A percentile compares a stretch with the other conserved stretches of the same genome.
Conservation (phyloP, 1,140 invertebrate species). For the Piezodorus guildinii region DNA sequence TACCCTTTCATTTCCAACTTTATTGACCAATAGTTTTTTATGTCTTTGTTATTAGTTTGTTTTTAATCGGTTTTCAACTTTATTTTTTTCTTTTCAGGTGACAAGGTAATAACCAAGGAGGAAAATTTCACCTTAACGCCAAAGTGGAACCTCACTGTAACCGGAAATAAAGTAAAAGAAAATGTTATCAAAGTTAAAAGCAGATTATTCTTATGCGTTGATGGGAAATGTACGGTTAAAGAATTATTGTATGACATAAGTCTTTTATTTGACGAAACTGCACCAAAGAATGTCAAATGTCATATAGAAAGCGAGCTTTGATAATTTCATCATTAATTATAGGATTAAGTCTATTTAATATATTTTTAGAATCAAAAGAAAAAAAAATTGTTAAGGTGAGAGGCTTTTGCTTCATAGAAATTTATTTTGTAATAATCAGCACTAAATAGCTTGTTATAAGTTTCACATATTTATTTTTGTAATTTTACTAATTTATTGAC, state of each 20-base stretch:
- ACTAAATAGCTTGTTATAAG: too few species aligned
- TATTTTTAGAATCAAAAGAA: too few species aligned
- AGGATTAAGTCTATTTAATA: too few species aligned
- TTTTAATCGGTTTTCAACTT: neutral
- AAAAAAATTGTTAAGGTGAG: too few species aligned
- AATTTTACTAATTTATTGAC: too few species aligned
- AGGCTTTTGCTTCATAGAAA: too few species aligned
- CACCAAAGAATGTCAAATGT: neutral
- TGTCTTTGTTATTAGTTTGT: neutral
- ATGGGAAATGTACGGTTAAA: conserved; percentile 5
- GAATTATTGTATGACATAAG: neutral
- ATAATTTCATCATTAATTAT: neutral
- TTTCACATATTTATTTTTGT: too few species aligned
- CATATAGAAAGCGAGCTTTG: neutral
- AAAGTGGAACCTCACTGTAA: neutral
- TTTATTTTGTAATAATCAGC: too few species aligned
- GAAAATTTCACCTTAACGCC: conserved; percentile 13
- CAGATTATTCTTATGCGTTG: conserved; percentile 3
- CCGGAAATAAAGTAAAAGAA: neutral
- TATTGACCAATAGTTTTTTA: neutral
- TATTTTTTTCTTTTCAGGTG: neutral
- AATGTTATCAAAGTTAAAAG: neutral
- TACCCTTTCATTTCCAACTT: too few species aligned
- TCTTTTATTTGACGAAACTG: conserved; percentile 2
- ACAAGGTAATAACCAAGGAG: neutral